Evolutionary conservation across 2,888 invertebrate species (phyloP).

Genomic region (Muscina levida): DNA sequence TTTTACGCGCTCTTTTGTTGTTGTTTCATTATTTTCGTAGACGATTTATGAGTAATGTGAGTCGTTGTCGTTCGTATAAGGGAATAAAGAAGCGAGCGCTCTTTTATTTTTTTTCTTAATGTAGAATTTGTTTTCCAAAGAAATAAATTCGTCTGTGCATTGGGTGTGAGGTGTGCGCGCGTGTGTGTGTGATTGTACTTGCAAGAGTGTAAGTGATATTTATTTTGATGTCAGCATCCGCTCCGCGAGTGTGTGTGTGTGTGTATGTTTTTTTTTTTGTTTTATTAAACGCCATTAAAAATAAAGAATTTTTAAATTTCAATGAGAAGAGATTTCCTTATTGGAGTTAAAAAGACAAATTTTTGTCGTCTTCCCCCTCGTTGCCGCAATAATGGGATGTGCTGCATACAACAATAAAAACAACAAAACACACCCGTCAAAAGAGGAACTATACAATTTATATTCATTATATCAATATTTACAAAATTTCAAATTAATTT

Average conservation of each 20-base stretch:
- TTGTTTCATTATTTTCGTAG: not conserved
- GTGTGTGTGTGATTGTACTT: not conserved
- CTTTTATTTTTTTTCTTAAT: constrained; percentile 9
- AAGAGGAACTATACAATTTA: constrained; percentile 65
- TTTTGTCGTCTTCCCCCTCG: constrained; percentile 5
- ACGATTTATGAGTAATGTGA: constrained; percentile 28
- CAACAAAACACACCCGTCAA: not conserved
- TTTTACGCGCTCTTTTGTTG: not conserved
- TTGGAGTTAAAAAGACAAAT: constrained; percentile 66
- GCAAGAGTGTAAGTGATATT: too few species aligned
- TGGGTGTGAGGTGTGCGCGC: not conserved
- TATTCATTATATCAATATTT: constrained; percentile 59
- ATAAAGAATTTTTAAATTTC: constrained; percentile 22
- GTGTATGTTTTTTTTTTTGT: constrained; percentile 18
- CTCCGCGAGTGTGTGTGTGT: constrained; percentile 16
- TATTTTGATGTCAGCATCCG: constrained; percentile 59
- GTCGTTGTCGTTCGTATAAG: not conserved
- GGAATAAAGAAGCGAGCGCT: not conserved
- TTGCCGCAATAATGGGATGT: too few species aligned
- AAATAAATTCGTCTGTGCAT: constrained; percentile 26
- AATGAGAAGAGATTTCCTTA: constrained; percentile 56
- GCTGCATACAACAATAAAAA: too few species aligned
- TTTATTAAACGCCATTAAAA: constrained; percentile 10
- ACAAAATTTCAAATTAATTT: constrained; percentile 41
- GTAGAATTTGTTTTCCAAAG: not conserved